Evolutionary conservation across 1,140 invertebrate genomes (phyloP), one percentile per base, ranked within the genome.

Genomic region (Drosophila albomicans): DNA sequence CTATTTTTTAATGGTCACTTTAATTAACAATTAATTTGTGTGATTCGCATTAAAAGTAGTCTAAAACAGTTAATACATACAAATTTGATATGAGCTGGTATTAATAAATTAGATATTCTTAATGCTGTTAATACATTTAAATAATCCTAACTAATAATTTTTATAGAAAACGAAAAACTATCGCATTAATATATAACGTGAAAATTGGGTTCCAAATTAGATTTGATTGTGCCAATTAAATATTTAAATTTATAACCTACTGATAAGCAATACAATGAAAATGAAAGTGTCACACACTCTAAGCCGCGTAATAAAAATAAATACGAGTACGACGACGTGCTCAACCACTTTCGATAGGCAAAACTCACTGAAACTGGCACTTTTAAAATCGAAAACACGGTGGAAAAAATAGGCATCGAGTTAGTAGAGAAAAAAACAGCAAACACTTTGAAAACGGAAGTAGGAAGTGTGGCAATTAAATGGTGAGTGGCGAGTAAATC

Each of bases 401-500:
- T 51, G 30, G 35, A 65, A 72, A 63, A 74, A 54, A 59, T 25
- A 11, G 25, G 58, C n/a, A 25, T 49, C 20, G 54, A 43, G 35
- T 52, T 5, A 11, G 11, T 32, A 13, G 16, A n/a, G 4, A 52
- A 43, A 65, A 65, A 68, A 58, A 52, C 8, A 52, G 35, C 32
- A 25, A 72, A 67, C 54, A 67, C 70, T 84, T 66, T 46, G 46
- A 64, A 78, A 87, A 67, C 84, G 84, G 84, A 88, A 85, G 81
- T 89, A 38, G 74, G 87, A 88, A 84, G 84, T 88, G 85, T 75
- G 78, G 85, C 81, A 88, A 88, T 88, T 88, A 88, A 56, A 57
- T 54, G 35, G 56, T 56, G 51, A 25, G 28, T 11, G 32, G n/a
- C 32, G 2, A 16, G n/a, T 38, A 7, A 0, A 56, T 15, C 13